phyloP scores from a whole-genome alignment of 1,140 invertebrate species.

The Harpegnathos saltator region DNA sequence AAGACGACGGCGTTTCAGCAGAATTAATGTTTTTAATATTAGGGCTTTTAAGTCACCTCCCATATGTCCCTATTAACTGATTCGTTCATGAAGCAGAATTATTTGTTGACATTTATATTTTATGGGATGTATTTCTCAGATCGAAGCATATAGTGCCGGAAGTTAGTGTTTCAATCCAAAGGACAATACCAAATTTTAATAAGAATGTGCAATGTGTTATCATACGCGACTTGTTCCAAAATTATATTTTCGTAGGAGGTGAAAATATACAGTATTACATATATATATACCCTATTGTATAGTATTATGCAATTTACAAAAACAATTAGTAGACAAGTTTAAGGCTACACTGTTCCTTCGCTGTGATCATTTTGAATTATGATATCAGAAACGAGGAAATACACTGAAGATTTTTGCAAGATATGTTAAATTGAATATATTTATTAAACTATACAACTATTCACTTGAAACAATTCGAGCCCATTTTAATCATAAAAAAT shows the following conservation, averaged over 20 bases:
- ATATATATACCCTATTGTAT: too few species aligned
- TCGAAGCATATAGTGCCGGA: not conserved
- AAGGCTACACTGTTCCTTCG: too few species aligned
- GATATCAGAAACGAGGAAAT: too few species aligned
- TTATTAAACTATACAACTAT: too few species aligned
- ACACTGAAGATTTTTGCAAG: too few species aligned
- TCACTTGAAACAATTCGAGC: too few species aligned
- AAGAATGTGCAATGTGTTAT: not conserved
- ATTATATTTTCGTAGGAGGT: slow-evolving; percentile 37
- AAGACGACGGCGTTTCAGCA: not conserved
- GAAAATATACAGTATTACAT: slow-evolving; percentile 10
- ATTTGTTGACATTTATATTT: slow-evolving; percentile 6
- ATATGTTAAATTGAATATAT: too few species aligned
- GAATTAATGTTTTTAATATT: slow-evolving; percentile 13
- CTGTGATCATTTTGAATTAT: too few species aligned
- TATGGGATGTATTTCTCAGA: not conserved
- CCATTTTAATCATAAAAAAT: too few species aligned
- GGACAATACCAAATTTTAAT: slow-evolving; percentile 24
- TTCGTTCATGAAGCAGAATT: not conserved
- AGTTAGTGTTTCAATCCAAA: slow-evolving; percentile 23
- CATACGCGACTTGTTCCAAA: not conserved
- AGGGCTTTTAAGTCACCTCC: not conserved
- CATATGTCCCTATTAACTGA: slow-evolving; percentile 7
- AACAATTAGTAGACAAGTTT: too few species aligned
- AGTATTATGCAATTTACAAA: slow-evolving; percentile 1